Conservation (phyloP, 2,113 vertebrate genomes). For the Cromileptes altivelis region DNA sequence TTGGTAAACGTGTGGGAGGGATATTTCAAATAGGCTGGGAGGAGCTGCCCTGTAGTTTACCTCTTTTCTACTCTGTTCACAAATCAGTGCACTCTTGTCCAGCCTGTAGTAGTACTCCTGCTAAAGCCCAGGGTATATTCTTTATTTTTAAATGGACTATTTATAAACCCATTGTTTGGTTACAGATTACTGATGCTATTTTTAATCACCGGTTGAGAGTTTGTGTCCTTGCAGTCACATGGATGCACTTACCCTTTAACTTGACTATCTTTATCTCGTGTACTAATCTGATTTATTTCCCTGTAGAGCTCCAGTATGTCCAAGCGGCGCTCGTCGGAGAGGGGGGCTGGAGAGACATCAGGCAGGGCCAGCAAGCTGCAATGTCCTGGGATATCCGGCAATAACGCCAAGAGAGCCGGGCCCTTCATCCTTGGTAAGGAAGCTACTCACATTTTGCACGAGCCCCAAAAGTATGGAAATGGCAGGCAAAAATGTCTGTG, state of each 20-base stretch:
- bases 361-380: slow-evolving; percentile 92
- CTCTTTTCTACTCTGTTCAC: slow-evolving; percentile 29
- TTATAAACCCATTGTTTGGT: slow-evolving; percentile 22
- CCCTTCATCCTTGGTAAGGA: slow-evolving; percentile 95
- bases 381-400: slow-evolving; percentile 94
- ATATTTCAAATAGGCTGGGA: slow-evolving; percentile 69
- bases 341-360: slow-evolving; percentile 95
- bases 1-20: slow-evolving; percentile 77
- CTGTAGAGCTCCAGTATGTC: slow-evolving; percentile 92
- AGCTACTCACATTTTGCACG: slow-evolving; percentile 11
- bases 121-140: not conserved
- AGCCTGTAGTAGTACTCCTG: not conserved
- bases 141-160: slow-evolving; percentile 18
- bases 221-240: not conserved
- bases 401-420: slow-evolving; percentile 95
- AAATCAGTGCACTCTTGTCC: slow-evolving; percentile 16
- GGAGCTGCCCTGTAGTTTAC: slow-evolving; percentile 69
- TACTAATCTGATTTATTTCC: slow-evolving; percentile 61
- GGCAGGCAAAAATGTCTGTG: not conserved
- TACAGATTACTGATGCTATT: not conserved
- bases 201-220: not conserved
- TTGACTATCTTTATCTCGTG: slow-evolving; percentile 47
- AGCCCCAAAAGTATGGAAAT: not conserved
- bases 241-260: slow-evolving; percentile 34
- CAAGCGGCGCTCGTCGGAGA: slow-evolving; percentile 95